Percentiles rank a stretch among this genome's conserved stretches.
These are phyloP conservation scores for Solenopsis fugax DNA, from an alignment of 1,140 invertebrate species.

Conservation along the genomic window DNA sequence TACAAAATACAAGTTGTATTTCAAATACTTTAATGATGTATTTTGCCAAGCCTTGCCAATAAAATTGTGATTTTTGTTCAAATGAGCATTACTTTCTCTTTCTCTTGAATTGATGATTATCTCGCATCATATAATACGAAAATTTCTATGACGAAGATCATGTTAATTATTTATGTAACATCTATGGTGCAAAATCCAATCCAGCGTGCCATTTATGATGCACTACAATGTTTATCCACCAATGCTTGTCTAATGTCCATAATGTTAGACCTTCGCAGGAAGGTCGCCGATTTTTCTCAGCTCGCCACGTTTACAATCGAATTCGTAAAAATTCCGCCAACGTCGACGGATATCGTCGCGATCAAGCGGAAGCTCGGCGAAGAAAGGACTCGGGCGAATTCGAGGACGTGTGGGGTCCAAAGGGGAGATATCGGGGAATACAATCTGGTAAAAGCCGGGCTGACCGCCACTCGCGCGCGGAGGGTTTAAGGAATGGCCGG, in stretches of 20 bases:
- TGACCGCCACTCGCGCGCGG: conserved; percentile 68
- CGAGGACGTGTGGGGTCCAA: conserved; percentile 35
- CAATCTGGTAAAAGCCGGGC: conserved; percentile 83
- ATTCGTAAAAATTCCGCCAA: conserved; percentile 54
- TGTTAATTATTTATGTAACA: no score
- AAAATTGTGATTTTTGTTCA: no score
- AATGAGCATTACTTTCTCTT: no score
- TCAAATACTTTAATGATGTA: no score
- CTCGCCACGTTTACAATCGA: conserved; percentile 24
- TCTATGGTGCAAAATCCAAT: neutral
- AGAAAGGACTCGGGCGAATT: conserved; percentile 66
- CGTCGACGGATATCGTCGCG: conserved; percentile 37
- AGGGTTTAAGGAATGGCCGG: conserved; percentile 78
- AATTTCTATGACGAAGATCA: neutral
- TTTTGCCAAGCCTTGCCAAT: no score
- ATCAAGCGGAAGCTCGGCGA: conserved; percentile 43
- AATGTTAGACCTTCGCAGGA: neutral
- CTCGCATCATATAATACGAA: neutral
- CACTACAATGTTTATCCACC: neutral
- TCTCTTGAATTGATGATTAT: neutral
- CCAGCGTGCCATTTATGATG: neutral
- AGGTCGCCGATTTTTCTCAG: conserved; percentile 17
- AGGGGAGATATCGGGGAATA: conserved; percentile 75
- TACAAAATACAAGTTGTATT: no score
- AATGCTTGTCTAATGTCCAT: neutral